Conservation (phyloP, 2,888 invertebrate species). For the Tyria jacobaeae region DNA sequence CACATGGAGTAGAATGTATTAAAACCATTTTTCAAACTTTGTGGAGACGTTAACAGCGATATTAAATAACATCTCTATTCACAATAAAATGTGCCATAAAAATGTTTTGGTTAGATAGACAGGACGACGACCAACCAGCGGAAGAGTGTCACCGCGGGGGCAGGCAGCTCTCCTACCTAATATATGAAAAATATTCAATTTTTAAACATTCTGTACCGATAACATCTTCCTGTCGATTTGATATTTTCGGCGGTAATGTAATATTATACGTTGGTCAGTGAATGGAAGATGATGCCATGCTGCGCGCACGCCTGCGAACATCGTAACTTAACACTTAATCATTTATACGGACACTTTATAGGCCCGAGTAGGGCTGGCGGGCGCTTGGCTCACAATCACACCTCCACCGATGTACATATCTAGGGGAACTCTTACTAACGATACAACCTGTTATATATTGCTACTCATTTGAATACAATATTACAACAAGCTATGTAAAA, state of each 20-base stretch:
- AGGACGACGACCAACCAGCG: slow-evolving; percentile 51
- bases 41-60: slow-evolving; percentile 81
- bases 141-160: slow-evolving; percentile 76
- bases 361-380: slow-evolving; percentile 57
- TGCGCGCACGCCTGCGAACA: slow-evolving; percentile 75
- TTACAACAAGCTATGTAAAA: slow-evolving; percentile 17
- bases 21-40: slow-evolving; percentile 66
- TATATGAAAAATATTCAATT: slow-evolving; percentile 85
- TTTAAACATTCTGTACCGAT: slow-evolving; percentile 83
- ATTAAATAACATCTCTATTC: slow-evolving; percentile 85
- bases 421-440: slow-evolving; percentile 33
- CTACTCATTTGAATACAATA: slow-evolving; percentile 49
- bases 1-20: slow-evolving; percentile 57
- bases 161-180: slow-evolving; percentile 62
- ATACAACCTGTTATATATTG: slow-evolving; percentile 38
- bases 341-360: slow-evolving; percentile 81
- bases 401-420: slow-evolving; percentile 40
- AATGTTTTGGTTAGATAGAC: slow-evolving; percentile 50
- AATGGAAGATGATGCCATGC: slow-evolving; percentile 78
- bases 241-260: slow-evolving; percentile 85
- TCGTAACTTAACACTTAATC: slow-evolving; percentile 86
- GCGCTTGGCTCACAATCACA: slow-evolving; percentile 47
- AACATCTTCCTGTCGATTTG: slow-evolving; percentile 85
- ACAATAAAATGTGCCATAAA: slow-evolving; percentile 78
- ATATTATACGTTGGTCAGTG: slow-evolving; percentile 76